Base-by-base conservation (phyloP, 1,140 invertebrate species). In the Nylanderia fulva region DNA sequence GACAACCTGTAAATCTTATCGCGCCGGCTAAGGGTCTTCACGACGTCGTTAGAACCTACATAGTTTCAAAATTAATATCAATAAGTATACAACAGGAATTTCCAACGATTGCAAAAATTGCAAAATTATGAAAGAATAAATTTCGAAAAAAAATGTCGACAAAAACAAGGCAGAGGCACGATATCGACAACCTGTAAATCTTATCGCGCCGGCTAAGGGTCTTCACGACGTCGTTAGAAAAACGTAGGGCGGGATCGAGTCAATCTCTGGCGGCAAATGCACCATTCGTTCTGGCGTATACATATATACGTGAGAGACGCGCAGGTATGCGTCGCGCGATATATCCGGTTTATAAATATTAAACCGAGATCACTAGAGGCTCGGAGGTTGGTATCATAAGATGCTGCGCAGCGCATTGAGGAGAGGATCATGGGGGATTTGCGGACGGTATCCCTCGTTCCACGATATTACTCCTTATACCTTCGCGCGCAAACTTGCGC, bases 261-360 rank as follows among this genome's bases (percentile, higher is more conserved):
- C 68, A 84, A 76, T 84, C 68, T 84, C 71, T 63, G 29, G 58
- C 61, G 80, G 80, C 80, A 84, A 76, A 69, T 76, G 80, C 29
- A 52, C 60, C 69, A 84, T 76, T 76, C 80, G 68, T 83, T 63
- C 39, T 27, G n/a, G 80, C 56, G 80, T 21, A 9, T 68, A 79
- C 56, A 69, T 21, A 9, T 68, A 79, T 74, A 74, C 11, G 6
- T 33, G 42, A 15, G 24, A 36, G 8, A 36, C 3, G n/a, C 4
- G 45, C 42, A 79, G 56, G 54, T 84, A 79, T 69, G 72, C 42
- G 66, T 36, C 42, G 18, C 68, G 54, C 29, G 39, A 86, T 90
- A 90, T 90, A 90, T 90, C 86, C 72, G 84, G 72, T 89, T 89
- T 91, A 91, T 91, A 91, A 91, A 91, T 91, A 91, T 91, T 91